Conservation (phyloP, 2,888 invertebrate genomes). For the Lochmaea capreae region DNA sequence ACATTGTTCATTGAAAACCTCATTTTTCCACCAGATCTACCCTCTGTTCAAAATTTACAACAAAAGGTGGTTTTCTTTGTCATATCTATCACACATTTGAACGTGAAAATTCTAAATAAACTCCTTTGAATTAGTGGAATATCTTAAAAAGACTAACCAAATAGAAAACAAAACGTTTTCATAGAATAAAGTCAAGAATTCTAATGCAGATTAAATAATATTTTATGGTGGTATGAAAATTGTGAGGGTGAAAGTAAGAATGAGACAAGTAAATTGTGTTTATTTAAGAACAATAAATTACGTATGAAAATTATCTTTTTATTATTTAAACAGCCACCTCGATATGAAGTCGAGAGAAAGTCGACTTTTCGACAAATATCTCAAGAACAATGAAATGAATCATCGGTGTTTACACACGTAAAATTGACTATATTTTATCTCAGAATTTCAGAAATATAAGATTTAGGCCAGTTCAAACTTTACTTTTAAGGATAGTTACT, state of each 20-base stretch:
- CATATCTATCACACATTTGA: too few relatives aligned
- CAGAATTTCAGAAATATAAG: slow-evolving; percentile 44
- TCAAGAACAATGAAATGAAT: slow-evolving; percentile 49
- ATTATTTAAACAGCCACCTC: slow-evolving; percentile 50
- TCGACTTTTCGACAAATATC: slow-evolving; percentile 47
- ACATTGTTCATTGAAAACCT: too few relatives aligned
- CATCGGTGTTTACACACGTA: slow-evolving; percentile 45
- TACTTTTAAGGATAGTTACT: not conserved
- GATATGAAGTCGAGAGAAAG: slow-evolving; percentile 47
- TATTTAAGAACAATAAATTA: slow-evolving; percentile 49
- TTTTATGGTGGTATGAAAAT: slow-evolving; percentile 14
- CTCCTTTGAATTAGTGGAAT: too few relatives aligned
- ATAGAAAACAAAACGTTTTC: too few relatives aligned
- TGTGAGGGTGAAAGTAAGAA: slow-evolving; percentile 28
- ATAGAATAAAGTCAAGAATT: not conserved
- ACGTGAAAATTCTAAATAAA: too few relatives aligned
- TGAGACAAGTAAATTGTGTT: slow-evolving; percentile 41
- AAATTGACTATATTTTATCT: slow-evolving; percentile 45
- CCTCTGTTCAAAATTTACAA: too few relatives aligned
- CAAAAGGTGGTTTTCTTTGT: too few relatives aligned
- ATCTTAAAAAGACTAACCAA: too few relatives aligned
- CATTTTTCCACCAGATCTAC: too few relatives aligned
- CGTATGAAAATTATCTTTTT: slow-evolving; percentile 52
- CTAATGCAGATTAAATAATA: slow-evolving; percentile 16
- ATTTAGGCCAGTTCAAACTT: slow-evolving; percentile 2